Evolutionary conservation across 2,797 vertebrate species (phyloP).

Genomic region (Thalassophryne amazonica): DNA sequence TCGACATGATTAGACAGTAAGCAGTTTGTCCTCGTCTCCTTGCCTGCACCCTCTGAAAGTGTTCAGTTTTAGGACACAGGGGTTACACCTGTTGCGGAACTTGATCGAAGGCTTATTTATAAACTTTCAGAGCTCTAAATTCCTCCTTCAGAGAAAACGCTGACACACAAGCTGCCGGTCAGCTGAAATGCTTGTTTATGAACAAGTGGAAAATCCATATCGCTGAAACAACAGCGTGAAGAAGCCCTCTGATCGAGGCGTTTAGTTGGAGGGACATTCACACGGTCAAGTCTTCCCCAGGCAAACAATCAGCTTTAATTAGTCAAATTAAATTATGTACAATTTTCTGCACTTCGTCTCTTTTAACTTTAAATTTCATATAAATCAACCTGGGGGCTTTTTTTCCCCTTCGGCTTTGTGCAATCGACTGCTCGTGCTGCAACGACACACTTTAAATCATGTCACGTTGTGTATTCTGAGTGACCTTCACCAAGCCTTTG

Average conservation of each 20-base stretch:
- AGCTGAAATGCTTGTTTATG: conserved; percentile 94
- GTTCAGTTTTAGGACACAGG: conserved; percentile 99
- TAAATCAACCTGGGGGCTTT: conserved; percentile 13
- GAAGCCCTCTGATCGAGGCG: conserved; percentile 79
- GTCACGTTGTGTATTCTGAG: conserved; percentile 56
- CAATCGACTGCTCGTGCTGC: conserved; percentile 14
- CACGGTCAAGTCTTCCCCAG: background rate
- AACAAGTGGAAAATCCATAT: conserved; percentile 95
- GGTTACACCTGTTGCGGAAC: conserved; percentile 99
- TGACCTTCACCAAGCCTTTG: conserved; percentile 59
- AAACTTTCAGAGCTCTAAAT: conserved; percentile 99
- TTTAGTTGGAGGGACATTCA: conserved; percentile 29
- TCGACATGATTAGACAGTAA: conserved; percentile 49
- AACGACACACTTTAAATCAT: conserved; percentile 61
- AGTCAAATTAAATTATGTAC: conserved; percentile 1
- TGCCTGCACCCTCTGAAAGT: conserved; percentile 87
- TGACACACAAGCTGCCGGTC: conserved; percentile 82
- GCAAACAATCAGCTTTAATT: conserved; percentile 9
- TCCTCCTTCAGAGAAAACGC: conserved; percentile 96
- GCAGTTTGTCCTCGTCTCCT: conserved; percentile 72
- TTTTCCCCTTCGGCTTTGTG: conserved; percentile 25
- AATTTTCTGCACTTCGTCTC: conserved; percentile 13
- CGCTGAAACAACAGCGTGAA: conserved; percentile 92
- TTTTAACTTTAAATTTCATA: conserved; percentile 4
- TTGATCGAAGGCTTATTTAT: conserved; percentile 99